Conservation (phyloP, 2,113 vertebrate genomes). For the Monopterus albus region DNA sequence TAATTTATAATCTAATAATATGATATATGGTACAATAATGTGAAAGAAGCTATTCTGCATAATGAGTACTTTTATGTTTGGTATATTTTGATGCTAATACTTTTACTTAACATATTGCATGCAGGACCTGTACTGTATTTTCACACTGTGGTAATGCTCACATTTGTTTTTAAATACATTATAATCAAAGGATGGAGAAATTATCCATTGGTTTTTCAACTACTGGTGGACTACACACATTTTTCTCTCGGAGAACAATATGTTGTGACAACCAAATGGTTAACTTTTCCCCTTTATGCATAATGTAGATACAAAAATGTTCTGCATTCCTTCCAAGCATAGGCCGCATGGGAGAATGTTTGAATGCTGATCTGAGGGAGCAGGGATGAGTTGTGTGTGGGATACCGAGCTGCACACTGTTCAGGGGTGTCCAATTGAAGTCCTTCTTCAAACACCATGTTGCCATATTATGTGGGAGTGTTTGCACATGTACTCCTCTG, state of each 20-base stretch:
- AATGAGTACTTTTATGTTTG: too few relatives aligned
- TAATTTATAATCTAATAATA: too few relatives aligned
- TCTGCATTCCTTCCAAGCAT: constrained; percentile 52
- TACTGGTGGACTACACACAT: background rate
- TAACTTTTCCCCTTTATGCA: constrained; percentile 36
- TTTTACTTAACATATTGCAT: too few relatives aligned
- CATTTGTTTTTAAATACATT: too few relatives aligned
- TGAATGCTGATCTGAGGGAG: constrained; percentile 74
- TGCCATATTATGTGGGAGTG: constrained; percentile 79
- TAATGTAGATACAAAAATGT: constrained; percentile 52
- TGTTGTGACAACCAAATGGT: constrained; percentile 36
- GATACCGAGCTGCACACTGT: constrained; percentile 56
- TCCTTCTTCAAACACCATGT: constrained; percentile 76
- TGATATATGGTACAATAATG: too few relatives aligned
- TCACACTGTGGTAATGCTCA: too few relatives aligned
- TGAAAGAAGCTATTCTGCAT: too few relatives aligned
- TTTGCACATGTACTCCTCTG: constrained; percentile 69
- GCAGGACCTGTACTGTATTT: too few relatives aligned
- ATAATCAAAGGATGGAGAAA: too few relatives aligned
- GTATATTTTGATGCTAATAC: too few relatives aligned
- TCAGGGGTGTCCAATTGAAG: constrained; percentile 74
- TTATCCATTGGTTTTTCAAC: constrained; percentile 26
- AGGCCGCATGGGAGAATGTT: constrained; percentile 62
- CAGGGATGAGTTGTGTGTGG: constrained; percentile 72
- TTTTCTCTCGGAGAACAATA: constrained; percentile 27